Evolutionary conservation across 2,797 vertebrate species (phyloP).

Genomic region (Schizopygopsis malacanthus): DNA sequence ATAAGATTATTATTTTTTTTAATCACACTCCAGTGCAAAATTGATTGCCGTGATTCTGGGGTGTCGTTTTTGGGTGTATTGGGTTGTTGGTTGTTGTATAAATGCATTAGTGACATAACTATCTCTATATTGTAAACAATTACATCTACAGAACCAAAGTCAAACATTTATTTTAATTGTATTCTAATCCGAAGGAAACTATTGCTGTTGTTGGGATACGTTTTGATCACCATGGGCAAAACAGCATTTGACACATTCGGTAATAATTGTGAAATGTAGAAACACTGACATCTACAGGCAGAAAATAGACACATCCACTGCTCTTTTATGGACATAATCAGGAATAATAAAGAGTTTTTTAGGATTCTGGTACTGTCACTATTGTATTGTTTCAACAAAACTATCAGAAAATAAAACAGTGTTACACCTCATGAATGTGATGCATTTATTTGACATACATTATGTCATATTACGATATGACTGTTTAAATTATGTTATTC

Average conservation of each 20-base stretch:
- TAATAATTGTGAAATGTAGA: constrained; percentile 25
- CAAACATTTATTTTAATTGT: neutral
- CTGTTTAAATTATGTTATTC: neutral
- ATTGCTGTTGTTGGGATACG: neutral
- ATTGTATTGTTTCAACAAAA: neutral
- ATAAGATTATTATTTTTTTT: neutral
- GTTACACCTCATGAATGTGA: neutral
- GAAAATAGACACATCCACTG: neutral
- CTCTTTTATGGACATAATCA: neutral
- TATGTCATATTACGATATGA: neutral
- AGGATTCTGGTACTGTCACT: neutral
- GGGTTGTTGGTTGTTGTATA: neutral
- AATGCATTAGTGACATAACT: neutral
- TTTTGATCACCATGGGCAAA: constrained; percentile 26
- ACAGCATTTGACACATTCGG: constrained; percentile 62
- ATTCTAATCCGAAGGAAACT: neutral
- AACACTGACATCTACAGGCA: constrained; percentile 65
- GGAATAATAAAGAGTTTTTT: neutral
- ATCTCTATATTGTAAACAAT: neutral
- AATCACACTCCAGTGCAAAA: neutral
- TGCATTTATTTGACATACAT: neutral
- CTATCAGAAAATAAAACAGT: neutral
- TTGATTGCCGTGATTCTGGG: neutral
- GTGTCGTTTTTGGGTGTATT: neutral
- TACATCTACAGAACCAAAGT: neutral